Conservation (phyloP, 2,888 invertebrate species). For the Leucania comma region DNA sequence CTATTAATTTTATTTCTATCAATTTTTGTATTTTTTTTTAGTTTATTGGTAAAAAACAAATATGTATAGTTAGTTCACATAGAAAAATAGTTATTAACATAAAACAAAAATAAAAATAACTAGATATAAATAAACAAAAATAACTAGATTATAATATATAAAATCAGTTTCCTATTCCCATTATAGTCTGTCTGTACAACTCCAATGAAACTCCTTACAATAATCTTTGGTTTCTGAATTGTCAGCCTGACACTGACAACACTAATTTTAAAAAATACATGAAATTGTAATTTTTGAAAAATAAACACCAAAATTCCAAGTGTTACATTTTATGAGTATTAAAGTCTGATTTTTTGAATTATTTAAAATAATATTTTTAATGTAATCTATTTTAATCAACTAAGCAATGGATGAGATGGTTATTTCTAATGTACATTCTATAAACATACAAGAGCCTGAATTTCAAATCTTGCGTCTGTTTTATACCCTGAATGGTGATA, state of each 20-base stretch:
- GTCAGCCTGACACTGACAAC: slow-evolving; percentile 24
- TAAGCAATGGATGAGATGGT: slow-evolving; percentile 22
- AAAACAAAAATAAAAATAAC: too few relatives aligned
- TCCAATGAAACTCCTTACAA: slow-evolving; percentile 19
- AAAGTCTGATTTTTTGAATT: background rate
- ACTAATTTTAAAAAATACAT: background rate
- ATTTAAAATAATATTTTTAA: background rate
- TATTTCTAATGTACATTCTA: slow-evolving; percentile 14
- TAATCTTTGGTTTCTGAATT: slow-evolving; percentile 10
- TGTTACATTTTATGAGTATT: background rate
- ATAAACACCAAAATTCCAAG: slow-evolving; percentile 28
- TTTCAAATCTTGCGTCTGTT: slow-evolving; percentile 94
- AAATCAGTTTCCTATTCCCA: background rate
- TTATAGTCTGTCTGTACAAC: background rate
- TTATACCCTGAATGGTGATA: slow-evolving; percentile 93
- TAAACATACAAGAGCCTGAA: slow-evolving; percentile 90
- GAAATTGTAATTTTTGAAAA: slow-evolving; percentile 8
- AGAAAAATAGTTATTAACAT: too few relatives aligned
- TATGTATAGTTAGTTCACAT: too few relatives aligned
- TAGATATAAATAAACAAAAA: too few relatives aligned
- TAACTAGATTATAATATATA: too few relatives aligned
- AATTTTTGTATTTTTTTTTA: too few relatives aligned
- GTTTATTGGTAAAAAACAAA: too few relatives aligned
- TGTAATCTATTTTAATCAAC: background rate
- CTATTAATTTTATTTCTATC: too few relatives aligned